Evolutionary conservation across 2,113 vertebrate genomes (phyloP), one percentile per base, ranked within the genome.

Genomic region (Mystacornis crossleyi): DNA sequence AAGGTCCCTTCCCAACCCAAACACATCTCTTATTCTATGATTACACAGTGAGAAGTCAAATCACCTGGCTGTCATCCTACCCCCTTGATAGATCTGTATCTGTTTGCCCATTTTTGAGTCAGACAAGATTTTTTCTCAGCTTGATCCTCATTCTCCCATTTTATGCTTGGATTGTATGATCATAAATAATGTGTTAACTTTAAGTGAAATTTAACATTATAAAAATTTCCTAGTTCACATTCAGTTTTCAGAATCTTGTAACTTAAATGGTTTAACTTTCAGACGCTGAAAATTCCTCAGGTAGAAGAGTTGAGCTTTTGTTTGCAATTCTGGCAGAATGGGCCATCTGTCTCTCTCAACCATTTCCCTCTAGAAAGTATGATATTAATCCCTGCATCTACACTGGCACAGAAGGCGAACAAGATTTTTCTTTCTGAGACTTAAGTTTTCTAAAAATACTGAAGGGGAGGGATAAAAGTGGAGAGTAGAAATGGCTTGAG

Each of bases 291-390:
- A 96, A 86, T 87, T 74, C 70, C 60, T 94, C 72, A 85, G 77
- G 74, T 93, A 79, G 75, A 79, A 66, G 45, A 87, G 43, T 36
- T 84, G 81, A 86, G 80, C 50, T 90, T 90, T 90, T 92, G 79
- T 90, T 92, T 92, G 81, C 25, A 24, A 4, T 74, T 87, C 73
- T 79, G 9, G 72, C 62, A 89, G 42, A 75, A 89, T n/a, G 51
- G 83, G 42, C 86, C 92, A 96, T 91, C 92, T 97, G 92, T 89
- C 83, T 92, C 57, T 96, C 67, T 96, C 81, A 67, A 12, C 34
- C 64, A 71, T 89, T 88, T 93, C 82, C 55, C 73, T 60, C 45
- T 62, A 89, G 65, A 74, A 80, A 73, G 29, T 48, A 92, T 16
- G 17, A 60, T 64, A 53, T 91, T 90, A 89, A 85, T 66, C 82